Base-by-base conservation (phyloP, 2,113 vertebrate species). In the Elanoides forficatus region DNA sequence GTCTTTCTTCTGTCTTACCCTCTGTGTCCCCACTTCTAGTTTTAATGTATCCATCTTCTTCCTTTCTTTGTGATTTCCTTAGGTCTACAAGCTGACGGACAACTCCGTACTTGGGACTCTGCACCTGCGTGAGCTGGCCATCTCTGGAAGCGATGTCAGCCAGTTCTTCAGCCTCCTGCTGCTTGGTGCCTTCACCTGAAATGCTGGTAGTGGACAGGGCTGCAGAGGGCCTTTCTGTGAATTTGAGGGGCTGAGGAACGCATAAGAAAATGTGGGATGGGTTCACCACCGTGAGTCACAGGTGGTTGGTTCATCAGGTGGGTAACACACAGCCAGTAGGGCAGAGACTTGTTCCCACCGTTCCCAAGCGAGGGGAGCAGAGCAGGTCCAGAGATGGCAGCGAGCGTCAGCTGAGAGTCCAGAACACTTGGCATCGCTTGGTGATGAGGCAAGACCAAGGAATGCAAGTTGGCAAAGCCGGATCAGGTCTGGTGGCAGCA, bases 101-200 rank as follows among this genome's bases (percentile, higher is more conserved):
- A 59, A 15, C 36, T 56, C 15, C 1, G 3, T 47, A 21, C 15
- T 20, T 38, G 32, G 6, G 23, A 45, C 26, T 62, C 6, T 3
- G 6, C 5, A 50, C 6, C 13, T 0, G 0, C 19, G 13, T 60
- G 20, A 83, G 17, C 14, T 75, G 65, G 15, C 12, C 36, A 9
- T 26, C 21, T 75, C 16, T 43, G 36, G 60, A 85, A 86, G 40
- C 6, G 73, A 80, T 2, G 6, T 7, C 25, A 80, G 6, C 0
- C 34, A 42, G 20, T 55, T 62, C 62, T 72, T 93, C 62, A 87
- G n/a, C 36, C 10, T 94, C 11, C 20, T 42, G 22, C 13, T 58
- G 25, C 30, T n/a, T 65, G 11, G 6, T 71, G 42, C 27, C 13
- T 85, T 74, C 19, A 50, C 15, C 45, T 84, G 67, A 70, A 76